Conservation (phyloP, 2,113 vertebrate genomes). For the Globicephala melas region DNA sequence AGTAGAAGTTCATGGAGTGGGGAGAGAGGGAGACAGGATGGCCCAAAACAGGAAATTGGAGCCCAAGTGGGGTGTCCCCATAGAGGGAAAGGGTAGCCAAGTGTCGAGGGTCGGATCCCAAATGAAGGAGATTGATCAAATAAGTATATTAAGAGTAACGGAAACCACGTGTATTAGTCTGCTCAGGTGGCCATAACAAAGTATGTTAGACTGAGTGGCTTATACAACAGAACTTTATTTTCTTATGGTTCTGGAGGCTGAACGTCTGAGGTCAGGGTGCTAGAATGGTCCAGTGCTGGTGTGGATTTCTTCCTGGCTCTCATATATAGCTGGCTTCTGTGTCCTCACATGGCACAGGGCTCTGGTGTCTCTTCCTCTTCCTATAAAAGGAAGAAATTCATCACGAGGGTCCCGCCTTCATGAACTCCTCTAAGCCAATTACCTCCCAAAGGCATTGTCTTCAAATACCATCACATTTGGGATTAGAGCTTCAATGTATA, state of each 20-base stretch:
- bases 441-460: neutral
- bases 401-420: neutral
- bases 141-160: neutral
- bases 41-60: neutral
- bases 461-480: neutral
- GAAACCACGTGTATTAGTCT: neutral
- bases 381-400: neutral
- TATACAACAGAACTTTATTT: neutral
- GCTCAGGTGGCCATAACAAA: neutral
- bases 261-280: neutral
- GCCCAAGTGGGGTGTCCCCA: neutral
- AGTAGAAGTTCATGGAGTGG: neutral
- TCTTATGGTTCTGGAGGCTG: neutral
- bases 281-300: too few relatives aligned
- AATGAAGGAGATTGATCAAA: neutral
- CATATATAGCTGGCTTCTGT: neutral
- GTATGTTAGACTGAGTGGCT: neutral
- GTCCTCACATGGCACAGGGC: neutral
- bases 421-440: neutral
- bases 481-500: too few relatives aligned
- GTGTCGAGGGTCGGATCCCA: rapidly evolving
- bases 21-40: too few relatives aligned
- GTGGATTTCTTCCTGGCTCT: neutral
- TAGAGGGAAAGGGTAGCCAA: neutral
- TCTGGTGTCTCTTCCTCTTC: neutral